These are phyloP conservation scores for Pseudanteris insignis DNA, from an alignment of 2,888 invertebrate species.

Conservation along the genomic window DNA sequence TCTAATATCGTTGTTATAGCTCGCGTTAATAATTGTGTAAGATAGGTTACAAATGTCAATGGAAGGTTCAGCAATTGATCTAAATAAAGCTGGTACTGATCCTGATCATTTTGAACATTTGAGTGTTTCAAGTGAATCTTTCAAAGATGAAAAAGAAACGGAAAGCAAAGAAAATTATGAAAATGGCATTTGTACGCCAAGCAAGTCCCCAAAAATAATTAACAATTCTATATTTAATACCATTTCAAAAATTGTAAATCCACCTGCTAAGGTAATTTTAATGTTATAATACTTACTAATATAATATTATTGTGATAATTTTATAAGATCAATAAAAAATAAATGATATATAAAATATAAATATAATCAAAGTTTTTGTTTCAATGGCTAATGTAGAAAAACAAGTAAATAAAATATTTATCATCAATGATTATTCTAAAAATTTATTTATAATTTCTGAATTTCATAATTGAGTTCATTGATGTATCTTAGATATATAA, in stretches of 20 bases:
- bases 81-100: slow-evolving; percentile 19
- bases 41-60: slow-evolving; percentile 33
- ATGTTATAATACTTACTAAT: slow-evolving; percentile 8
- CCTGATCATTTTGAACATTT: slow-evolving; percentile 8
- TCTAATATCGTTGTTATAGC: not conserved
- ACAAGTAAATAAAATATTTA: too few relatives aligned
- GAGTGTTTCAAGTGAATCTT: slow-evolving; percentile 8
- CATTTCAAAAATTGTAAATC: slow-evolving; percentile 64
- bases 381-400: too few relatives aligned
- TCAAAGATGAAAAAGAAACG: slow-evolving; percentile 27
- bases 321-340: too few relatives aligned
- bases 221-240: slow-evolving; percentile 64
- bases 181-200: slow-evolving; percentile 53
- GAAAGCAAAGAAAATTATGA: slow-evolving; percentile 22
- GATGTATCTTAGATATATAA: too few relatives aligned
- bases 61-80: slow-evolving; percentile 33
- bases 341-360: too few relatives aligned
- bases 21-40: slow-evolving; percentile 7
- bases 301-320: too few relatives aligned
- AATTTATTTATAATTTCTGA: too few relatives aligned
- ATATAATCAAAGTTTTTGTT: too few relatives aligned
- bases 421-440: too few relatives aligned
- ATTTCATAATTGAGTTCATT: too few relatives aligned
- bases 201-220: slow-evolving; percentile 53
- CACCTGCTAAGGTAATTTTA: slow-evolving; percentile 58